Base-by-base conservation (phyloP, 2,888 invertebrate genomes). In the Brachycybe producta region DNA sequence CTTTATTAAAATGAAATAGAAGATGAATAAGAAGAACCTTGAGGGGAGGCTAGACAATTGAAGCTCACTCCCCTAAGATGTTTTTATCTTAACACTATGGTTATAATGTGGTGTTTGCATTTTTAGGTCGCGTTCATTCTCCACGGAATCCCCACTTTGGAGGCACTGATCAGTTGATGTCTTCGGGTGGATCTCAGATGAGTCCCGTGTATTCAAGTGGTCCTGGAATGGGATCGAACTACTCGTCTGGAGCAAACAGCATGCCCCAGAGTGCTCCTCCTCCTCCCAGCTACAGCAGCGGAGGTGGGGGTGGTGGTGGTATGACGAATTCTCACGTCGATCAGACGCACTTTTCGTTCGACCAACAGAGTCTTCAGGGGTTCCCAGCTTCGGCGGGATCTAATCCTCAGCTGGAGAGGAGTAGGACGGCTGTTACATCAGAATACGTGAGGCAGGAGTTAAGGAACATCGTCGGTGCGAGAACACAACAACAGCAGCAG, bases 401-500 rank as follows among this genome's bases (percentile, higher is more conserved):
- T 19, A n/a, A n/a, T n/a, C n/a, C 28, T 13, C 44, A 46, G 5
- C n/a, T 51, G 26, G 45, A 51, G 2, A 23, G 47, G 8, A 19
- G 27, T 8, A 11, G 7, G 38, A 7, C 32, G 17, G 8, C 19
- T 3, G 34, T 21, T 5, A 38, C 62, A 27, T 84, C 87, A 45
- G 90, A 90, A 71, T 90, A 82, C 70, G 90, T 91, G 59, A 79
- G 88, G 63, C 87, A 91, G 71, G 88, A 90, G 70, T 72, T 92
- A 62, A 76, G 90, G 60, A 86, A 87, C 43, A 81, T 84, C 56
- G 88, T 91, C 53, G 87, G 84, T 58, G 86, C 84, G 49, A 77
- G 90, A 62, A 82, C 83, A 32, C 74, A 75, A 58, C 67, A 68
- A 45, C 61, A 60, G 21, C 60, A 62, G 44, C 52, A 49, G 49